Evolutionary conservation across 2,113 vertebrate genomes (phyloP).

Genomic region (Fregata magnificens): DNA sequence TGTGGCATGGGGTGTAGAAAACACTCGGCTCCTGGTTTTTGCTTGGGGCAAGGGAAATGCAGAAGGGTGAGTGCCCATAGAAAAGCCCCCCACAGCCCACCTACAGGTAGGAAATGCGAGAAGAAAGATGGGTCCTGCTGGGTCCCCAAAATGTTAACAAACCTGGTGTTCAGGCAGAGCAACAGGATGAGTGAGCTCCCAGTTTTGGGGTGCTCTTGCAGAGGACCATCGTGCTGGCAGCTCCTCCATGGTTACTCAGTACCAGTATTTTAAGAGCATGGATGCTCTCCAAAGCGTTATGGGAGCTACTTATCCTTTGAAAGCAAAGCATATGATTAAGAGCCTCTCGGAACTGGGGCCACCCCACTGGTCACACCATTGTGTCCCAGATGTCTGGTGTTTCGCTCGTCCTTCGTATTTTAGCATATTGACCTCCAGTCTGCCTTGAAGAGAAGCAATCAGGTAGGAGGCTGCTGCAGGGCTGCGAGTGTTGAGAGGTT

Average conservation of each 20-base stretch:
- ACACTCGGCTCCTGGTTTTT: background rate
- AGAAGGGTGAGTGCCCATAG: background rate
- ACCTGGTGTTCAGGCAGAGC: background rate
- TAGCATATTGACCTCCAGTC: accelerated
- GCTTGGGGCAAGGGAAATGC: background rate
- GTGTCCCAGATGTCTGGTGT: background rate
- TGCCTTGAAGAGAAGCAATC: background rate
- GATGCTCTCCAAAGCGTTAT: background rate
- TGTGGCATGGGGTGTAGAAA: background rate
- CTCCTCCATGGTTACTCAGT: background rate
- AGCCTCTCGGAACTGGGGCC: background rate
- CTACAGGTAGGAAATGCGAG: background rate
- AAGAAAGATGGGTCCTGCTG: background rate
- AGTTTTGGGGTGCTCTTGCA: too few relatives aligned
- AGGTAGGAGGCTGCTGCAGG: background rate
- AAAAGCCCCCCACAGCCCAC: background rate
- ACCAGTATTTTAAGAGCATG: accelerated
- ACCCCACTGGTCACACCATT: background rate
- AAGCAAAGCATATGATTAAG: background rate
- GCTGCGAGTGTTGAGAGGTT: accelerated
- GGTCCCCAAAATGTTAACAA: background rate
- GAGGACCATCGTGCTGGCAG: accelerated
- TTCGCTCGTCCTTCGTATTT: accelerated
- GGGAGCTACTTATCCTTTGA: background rate
- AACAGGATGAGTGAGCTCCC: background rate